phyloP scores from a whole-genome alignment of 2,888 invertebrate species.

The Hirudinaria manillensis region DNA sequence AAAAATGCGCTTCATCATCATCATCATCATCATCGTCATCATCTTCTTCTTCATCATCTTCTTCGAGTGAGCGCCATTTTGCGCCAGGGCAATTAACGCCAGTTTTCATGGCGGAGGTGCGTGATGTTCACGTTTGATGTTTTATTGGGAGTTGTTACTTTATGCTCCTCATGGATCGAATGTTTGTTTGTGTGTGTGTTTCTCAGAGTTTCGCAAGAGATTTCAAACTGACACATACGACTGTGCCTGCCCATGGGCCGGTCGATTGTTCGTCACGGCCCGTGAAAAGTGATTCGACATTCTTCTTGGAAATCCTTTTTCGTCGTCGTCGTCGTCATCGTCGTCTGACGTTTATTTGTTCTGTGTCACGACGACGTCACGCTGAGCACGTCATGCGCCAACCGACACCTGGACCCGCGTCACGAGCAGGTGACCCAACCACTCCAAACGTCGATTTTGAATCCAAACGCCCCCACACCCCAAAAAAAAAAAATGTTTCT shows the following conservation, averaged over 20 bases:
- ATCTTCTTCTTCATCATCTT: neutral
- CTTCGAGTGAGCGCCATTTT: neutral
- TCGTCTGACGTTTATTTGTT: neutral
- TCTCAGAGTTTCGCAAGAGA: neutral
- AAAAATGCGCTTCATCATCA: too few species aligned
- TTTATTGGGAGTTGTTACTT: conserved; percentile 13
- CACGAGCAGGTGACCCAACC: too few species aligned
- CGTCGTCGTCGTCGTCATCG: too few species aligned
- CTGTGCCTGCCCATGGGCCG: neutral
- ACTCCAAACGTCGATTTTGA: too few species aligned
- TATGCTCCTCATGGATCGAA: neutral
- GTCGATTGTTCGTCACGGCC: too few species aligned
- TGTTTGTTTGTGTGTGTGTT: neutral
- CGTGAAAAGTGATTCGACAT: neutral
- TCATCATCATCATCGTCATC: too few species aligned
- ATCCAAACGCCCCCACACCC: too few species aligned
- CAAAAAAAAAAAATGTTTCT: too few species aligned
- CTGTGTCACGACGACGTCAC: too few species aligned
- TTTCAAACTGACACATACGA: neutral
- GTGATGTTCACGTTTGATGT: conserved; percentile 1
- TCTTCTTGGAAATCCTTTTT: too few species aligned
- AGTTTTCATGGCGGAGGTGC: neutral
- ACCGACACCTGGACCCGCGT: too few species aligned
- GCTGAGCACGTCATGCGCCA: too few species aligned
- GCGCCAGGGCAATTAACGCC: conserved; percentile 11